These are phyloP conservation scores for Osmoderma eremita DNA, from an alignment of 2,888 invertebrate genomes.

Conservation along the genomic window DNA sequence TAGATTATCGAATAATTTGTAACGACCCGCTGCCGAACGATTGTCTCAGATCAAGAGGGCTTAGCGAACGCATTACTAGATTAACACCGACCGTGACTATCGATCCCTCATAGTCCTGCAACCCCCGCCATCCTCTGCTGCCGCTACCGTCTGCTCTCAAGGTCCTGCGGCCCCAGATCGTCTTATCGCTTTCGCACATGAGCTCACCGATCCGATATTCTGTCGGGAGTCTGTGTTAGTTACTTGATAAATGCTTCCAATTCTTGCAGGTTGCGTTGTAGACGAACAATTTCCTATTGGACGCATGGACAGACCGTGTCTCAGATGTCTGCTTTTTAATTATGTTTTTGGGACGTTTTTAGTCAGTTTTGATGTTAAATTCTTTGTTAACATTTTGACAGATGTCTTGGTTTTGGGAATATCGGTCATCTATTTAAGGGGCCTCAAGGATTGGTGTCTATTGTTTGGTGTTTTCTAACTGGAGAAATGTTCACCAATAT, in stretches of 20 bases:
- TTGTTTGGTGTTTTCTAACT: no score
- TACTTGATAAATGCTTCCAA: slow-evolving; percentile 34
- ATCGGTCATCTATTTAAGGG: no score
- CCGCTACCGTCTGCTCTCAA: background rate
- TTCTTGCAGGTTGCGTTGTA: slow-evolving; percentile 31
- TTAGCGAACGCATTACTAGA: slow-evolving; percentile 54
- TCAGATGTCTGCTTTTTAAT: no score
- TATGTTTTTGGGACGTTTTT: no score
- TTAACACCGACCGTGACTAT: slow-evolving; percentile 57
- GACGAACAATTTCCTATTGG: slow-evolving; percentile 8
- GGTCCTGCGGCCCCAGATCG: background rate
- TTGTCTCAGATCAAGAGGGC: slow-evolving; percentile 53
- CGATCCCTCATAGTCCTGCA: slow-evolving; percentile 51
- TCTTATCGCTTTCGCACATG: slow-evolving; percentile 50
- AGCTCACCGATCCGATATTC: slow-evolving; percentile 41
- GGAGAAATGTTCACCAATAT: no score
- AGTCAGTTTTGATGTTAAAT: no score
- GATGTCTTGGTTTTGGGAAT: no score
- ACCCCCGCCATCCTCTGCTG: background rate
- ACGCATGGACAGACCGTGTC: background rate
- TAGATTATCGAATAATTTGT: slow-evolving; percentile 54
- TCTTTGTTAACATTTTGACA: no score
- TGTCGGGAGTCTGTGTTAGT: background rate
- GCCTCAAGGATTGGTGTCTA: no score
- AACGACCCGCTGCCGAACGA: slow-evolving; percentile 48